Base-by-base conservation (phyloP, 2,797 vertebrate species). In the Cyclura pinguis region DNA sequence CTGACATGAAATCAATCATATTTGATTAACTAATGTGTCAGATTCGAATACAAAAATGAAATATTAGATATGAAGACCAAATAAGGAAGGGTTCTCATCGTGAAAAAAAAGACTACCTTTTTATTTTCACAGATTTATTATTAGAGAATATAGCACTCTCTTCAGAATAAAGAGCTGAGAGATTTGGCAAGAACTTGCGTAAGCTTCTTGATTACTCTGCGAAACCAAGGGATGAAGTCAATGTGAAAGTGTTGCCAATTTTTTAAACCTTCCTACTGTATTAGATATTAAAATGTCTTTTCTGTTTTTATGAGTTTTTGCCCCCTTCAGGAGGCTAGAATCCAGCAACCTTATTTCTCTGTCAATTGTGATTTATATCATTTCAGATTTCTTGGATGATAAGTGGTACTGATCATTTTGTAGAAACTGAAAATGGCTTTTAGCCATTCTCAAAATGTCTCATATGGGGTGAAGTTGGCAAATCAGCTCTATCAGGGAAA, bases 1-100 rank as follows among this genome's bases (percentile, higher is more conserved):
- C 22, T 32, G 90, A 95, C 93, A 95, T 80, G 74, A 93, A 92
- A 95, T 93, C 86, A 93, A 92, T 93, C 81, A 91, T 7, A 52
- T 94, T 92, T 95, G 50, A 84, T 85, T 73, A 90, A 91, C 18
- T 82, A 89, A 91, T 59, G 20, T 92, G 80, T 92, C 93, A 92
- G 80, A 95, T 94, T 92, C 64, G 77, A 95, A 91, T 67, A 55
- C 13, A 86, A 90, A 32, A 87, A 6, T 93, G 67, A 93, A 91
- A 8, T 90, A 93, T 89, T 83, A 6, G 85, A 81, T 57, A 81
- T 35, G 1, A 78, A 16, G 86, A 14, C 80, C 85, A 95, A 93
- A 77, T 74, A 62, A 0, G 72, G 6, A 50, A 90, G 76, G 67
- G 4, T 16, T 86, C 62, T 78, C 81, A 55, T 62, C 52, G 20